Evolutionary conservation across 1,140 invertebrate species (phyloP).

Genomic region (Scaptomyza graminum): DNA sequence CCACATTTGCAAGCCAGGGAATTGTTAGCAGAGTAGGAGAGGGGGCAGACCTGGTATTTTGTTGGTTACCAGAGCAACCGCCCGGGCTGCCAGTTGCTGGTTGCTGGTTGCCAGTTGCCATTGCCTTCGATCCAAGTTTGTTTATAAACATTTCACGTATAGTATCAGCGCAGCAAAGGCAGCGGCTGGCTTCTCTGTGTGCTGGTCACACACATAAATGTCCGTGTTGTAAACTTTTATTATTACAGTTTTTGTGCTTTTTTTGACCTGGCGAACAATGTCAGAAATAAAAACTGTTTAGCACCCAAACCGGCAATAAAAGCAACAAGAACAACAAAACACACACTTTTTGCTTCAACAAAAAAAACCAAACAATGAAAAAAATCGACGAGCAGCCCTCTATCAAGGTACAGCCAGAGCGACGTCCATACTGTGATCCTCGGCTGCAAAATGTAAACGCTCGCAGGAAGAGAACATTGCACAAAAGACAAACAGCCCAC

Average conservation of each 20-base stretch:
- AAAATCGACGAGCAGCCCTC: constrained; percentile 12
- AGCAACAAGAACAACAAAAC: constrained; percentile 57
- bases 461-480: constrained; percentile 41
- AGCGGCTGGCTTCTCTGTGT: not conserved
- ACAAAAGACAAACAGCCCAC: constrained; percentile 4
- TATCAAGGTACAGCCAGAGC: constrained; percentile 62
- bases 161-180: constrained; percentile 34
- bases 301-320: constrained; percentile 28
- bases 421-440: constrained; percentile 64
- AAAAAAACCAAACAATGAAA: constrained; percentile 24
- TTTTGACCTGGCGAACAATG: constrained; percentile 38
- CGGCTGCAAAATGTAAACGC: constrained; percentile 49
- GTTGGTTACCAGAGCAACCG: constrained; percentile 40
- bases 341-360: constrained; percentile 33
- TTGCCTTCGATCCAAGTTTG: constrained; percentile 66
- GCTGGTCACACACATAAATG: constrained; percentile 52
- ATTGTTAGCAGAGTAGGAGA: not conserved
- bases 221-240: constrained; percentile 73
- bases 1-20: constrained; percentile 57
- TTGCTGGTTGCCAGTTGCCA: constrained; percentile 18
- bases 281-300: constrained; percentile 40
- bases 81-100: not conserved
- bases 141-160: constrained; percentile 82
- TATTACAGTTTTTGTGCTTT: constrained; percentile 50
- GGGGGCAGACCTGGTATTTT: constrained; percentile 41